Conservation (phyloP, 2,888 invertebrate species). For the Volucella inanis region DNA sequence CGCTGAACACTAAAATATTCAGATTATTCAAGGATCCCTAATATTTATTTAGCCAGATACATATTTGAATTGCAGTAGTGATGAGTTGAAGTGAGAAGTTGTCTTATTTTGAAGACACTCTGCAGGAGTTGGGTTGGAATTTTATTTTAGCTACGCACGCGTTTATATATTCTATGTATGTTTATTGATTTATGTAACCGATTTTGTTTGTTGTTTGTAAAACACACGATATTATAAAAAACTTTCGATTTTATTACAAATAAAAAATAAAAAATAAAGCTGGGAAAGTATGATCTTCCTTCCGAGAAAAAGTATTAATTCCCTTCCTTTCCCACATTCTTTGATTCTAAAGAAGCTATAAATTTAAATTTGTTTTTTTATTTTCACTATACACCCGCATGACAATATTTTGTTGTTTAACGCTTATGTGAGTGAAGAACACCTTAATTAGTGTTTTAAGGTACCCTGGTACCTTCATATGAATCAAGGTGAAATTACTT, state of each 20-base stretch:
- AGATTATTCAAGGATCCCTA: conserved; percentile 8
- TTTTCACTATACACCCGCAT: too few species aligned
- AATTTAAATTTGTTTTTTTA: too few species aligned
- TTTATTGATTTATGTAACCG: conserved; percentile 12
- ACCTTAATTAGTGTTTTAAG: too few species aligned
- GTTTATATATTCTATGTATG: conserved; percentile 19
- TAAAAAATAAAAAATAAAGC: conserved; percentile 7
- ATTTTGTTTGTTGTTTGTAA: conserved; percentile 27
- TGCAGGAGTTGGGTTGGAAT: conserved; percentile 10
- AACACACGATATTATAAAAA: conserved; percentile 16
- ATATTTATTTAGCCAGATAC: conserved; percentile 5
- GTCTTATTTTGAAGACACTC: conserved; percentile 49
- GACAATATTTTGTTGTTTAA: too few species aligned
- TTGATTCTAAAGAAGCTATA: too few species aligned
- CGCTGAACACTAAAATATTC: not conserved
- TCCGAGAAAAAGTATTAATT: too few species aligned
- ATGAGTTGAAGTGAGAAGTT: not conserved
- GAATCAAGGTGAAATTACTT: too few species aligned
- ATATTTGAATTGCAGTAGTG: not conserved
- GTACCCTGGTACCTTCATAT: too few species aligned
- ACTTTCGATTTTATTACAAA: conserved; percentile 31
- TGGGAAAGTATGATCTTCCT: too few species aligned
- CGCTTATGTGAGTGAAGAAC: too few species aligned
- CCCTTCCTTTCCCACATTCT: too few species aligned
- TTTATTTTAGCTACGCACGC: conserved; percentile 23